Base-by-base conservation (phyloP, 37 sponge, comb jelly and placozoan genomes). In the Ephydatia muelleri region DNA sequence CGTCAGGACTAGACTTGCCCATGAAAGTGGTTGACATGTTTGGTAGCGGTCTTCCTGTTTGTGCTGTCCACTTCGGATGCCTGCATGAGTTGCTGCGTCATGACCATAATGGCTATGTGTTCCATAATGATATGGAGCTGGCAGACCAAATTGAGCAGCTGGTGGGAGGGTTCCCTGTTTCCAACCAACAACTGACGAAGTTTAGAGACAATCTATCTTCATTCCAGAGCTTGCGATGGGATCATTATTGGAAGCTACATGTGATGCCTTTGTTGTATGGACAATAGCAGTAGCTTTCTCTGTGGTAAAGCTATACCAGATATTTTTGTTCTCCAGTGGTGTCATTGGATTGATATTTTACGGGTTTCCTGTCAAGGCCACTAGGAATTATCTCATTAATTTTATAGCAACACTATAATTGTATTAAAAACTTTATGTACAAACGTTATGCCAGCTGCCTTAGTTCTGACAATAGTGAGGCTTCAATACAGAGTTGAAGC, bases 21-120 rank as follows among this genome's bases (percentile, higher is more conserved):
- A 99, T 99, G 99, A 99, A 99, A 81, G 98, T 98, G 36, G 99
- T 99, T 49, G 97, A 97, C 65, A 97, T 99, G 99, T 97, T 97
- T 91, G 99, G 96, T 32, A 80, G 92, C 67, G 96, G 98, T 4
- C 80, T 97, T 11, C 96, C 97, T 38, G 99, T 97, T 23, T 92
- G 96, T 88, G 97, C 96, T 27, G 39, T 90, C 2, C 68, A 88
- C 6, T 97, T 92, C 76, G 82, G 89, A 39, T 97, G 96, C 68
- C 67, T 98, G 12, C 86, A 89, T 78, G 99, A 98, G 81, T 84
- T 98, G 34, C 91, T 98, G 36, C 48, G 76, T 33, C 93, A 98
- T 48, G 87, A 91, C 4, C 85, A 89, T 75, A 98, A 98, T 87
- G 99, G 99, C 35, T 65, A 95, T 34, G 74, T 93, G 2, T 98